Conservation (phyloP, 1,140 invertebrate genomes). For the Bombus breviceps region DNA sequence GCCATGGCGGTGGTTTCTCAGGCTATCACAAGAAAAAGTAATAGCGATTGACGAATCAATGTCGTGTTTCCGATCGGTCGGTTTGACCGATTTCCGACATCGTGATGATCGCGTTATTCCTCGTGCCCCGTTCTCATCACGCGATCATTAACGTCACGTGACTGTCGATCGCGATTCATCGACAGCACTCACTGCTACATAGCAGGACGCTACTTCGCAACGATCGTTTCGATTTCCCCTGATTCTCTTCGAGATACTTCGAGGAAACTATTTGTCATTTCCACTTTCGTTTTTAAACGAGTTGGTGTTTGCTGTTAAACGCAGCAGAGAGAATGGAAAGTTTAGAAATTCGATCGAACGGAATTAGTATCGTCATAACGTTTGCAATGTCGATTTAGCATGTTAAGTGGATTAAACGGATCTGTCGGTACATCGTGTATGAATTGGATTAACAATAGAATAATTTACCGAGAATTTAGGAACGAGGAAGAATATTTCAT, state of each 20-base stretch:
- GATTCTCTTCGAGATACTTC: neutral
- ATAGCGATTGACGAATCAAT: neutral
- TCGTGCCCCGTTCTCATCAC: neutral
- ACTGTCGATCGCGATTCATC: neutral
- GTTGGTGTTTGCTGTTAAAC: neutral
- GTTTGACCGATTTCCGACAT: neutral
- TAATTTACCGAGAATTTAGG: neutral
- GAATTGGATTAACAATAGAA: neutral
- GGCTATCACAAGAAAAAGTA: constrained; percentile 68
- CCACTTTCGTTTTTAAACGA: neutral
- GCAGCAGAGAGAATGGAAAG: neutral
- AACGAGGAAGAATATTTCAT: neutral
- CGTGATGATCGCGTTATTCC: neutral
- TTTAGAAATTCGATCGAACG: neutral
- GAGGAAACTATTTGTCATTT: neutral
- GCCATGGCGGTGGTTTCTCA: constrained; percentile 60
- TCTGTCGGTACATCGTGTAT: neutral
- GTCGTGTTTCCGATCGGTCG: constrained; percentile 3
- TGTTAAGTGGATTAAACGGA: neutral
- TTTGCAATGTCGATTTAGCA: neutral
- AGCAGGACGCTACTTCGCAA: neutral
- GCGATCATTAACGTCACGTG: neutral
- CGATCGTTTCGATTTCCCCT: constrained; percentile 1
- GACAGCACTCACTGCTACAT: neutral
- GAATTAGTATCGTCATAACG: neutral